Conservation (phyloP, 2,113 vertebrate genomes). For the Spea multiplicata region DNA sequence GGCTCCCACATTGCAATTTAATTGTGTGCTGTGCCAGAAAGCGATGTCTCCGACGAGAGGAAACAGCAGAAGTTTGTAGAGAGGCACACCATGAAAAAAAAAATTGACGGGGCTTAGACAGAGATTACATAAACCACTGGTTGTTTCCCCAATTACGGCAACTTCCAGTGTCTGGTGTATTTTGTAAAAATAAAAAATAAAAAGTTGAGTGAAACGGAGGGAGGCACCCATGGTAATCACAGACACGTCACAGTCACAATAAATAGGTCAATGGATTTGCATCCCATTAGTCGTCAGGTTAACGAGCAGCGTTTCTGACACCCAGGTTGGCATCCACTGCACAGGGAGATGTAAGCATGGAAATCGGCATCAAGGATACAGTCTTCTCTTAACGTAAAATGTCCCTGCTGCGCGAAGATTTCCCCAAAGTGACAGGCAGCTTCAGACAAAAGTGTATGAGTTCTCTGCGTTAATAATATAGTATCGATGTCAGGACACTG, state of each 20-base stretch:
- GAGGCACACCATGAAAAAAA: not conserved
- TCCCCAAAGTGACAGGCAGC: too few relatives aligned
- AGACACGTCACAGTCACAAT: slow-evolving; percentile 4
- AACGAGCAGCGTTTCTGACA: slow-evolving; percentile 25
- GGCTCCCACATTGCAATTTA: too few relatives aligned
- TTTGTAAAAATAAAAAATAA: too few relatives aligned
- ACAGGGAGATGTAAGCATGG: slow-evolving; percentile 4
- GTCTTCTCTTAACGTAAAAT: slow-evolving; percentile 6
- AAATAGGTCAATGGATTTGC: slow-evolving; percentile 37
- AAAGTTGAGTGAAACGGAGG: not conserved
- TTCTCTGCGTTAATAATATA: too few relatives aligned
- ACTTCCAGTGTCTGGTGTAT: not conserved
- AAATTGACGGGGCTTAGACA: slow-evolving; percentile 7
- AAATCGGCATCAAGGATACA: slow-evolving; percentile 7
- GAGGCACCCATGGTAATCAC: not conserved
- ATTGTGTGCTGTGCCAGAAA: too few relatives aligned
- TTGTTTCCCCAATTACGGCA: not conserved
- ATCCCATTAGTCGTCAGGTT: slow-evolving; percentile 1
- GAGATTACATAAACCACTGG: slow-evolving; percentile 17
- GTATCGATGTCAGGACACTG: too few relatives aligned
- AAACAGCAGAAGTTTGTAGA: too few relatives aligned
- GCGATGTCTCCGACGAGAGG: too few relatives aligned
- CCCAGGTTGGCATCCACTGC: slow-evolving; percentile 4
- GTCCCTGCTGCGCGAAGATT: slow-evolving; percentile 1
- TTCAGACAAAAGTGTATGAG: too few relatives aligned